Conservation (phyloP, 2,888 invertebrate genomes). For the Tholera decimalis region DNA sequence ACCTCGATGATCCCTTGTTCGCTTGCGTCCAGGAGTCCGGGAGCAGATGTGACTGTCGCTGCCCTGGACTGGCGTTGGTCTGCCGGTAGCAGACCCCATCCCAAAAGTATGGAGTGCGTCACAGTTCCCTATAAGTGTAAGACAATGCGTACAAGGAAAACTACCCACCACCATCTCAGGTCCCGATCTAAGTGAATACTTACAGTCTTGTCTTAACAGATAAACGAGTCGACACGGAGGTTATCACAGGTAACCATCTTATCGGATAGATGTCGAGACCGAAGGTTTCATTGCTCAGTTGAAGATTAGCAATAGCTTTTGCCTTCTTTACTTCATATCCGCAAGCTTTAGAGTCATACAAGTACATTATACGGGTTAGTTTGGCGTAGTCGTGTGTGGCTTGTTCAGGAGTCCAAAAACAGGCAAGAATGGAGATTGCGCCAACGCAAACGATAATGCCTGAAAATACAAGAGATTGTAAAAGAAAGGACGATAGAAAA, state of each 20-base stretch:
- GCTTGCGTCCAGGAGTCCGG: no score
- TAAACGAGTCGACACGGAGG: slow-evolving; percentile 75
- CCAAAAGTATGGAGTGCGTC: no score
- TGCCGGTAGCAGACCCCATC: no score
- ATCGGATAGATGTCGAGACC: slow-evolving; percentile 74
- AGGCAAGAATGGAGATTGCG: slow-evolving; percentile 71
- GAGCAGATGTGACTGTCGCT: no score
- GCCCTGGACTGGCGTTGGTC: no score
- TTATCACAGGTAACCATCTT: slow-evolving; percentile 68
- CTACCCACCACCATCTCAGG: no score
- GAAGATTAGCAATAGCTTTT: slow-evolving; percentile 68
- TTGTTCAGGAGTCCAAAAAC: slow-evolving; percentile 77
- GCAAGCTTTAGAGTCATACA: slow-evolving; percentile 80
- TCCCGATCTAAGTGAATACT: slow-evolving; percentile 19
- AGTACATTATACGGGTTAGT: slow-evolving; percentile 82
- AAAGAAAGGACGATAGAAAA: no score
- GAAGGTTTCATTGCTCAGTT: slow-evolving; percentile 75
- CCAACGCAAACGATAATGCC: slow-evolving; percentile 74
- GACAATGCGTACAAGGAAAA: no score
- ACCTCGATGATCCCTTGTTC: no score
- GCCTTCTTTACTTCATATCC: slow-evolving; percentile 64
- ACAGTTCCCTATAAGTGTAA: no score
- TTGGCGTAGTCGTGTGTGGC: slow-evolving; percentile 74
- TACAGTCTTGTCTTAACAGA: slow-evolving; percentile 79
- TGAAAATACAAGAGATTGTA: slow-evolving; percentile 55